These are phyloP conservation scores for Stichodactyla mertensii DNA, from an alignment of 64 coral and sea anemone genomes.

Conservation along the genomic window DNA sequence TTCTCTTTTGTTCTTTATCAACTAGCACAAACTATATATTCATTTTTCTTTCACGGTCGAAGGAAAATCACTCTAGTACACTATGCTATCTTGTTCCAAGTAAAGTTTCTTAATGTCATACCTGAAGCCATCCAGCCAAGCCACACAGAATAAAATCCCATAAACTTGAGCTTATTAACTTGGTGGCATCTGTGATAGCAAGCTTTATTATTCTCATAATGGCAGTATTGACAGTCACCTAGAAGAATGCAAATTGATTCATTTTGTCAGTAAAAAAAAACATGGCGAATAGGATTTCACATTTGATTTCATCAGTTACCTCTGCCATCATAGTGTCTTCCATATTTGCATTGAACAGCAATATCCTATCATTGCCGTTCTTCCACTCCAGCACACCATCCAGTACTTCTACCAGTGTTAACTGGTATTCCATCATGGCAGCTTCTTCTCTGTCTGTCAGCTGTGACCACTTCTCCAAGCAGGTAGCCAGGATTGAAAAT, in stretches of 20 bases:
- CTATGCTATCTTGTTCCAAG: no score
- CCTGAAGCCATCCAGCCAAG: conserved; percentile 88
- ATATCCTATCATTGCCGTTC: conserved; percentile 36
- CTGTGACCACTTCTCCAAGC: conserved; percentile 50
- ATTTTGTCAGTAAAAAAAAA: no score
- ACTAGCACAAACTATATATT: no score
- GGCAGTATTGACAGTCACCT: conserved; percentile 53
- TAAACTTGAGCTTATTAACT: conserved; percentile 36
- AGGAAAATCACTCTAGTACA: no score
- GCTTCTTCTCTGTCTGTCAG: conserved; percentile 41
- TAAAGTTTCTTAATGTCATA: neutral
- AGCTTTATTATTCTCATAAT: conserved; percentile 45
- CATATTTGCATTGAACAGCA: conserved; percentile 62
- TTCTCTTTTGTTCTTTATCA: no score
- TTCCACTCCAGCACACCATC: conserved; percentile 65
- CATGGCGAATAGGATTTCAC: neutral
- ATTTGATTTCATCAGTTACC: neutral
- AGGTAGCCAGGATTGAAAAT: conserved; percentile 43
- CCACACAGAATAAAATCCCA: conserved; percentile 91
- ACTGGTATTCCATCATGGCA: conserved; percentile 60
- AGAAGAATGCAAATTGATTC: neutral
- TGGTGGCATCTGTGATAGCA: conserved; percentile 34
- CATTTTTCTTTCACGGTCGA: no score
- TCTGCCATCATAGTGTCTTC: conserved; percentile 24
- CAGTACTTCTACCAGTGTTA: conserved; percentile 59